Conservation (phyloP, 1,140 invertebrate species). For the Holotrichia oblita region DNA sequence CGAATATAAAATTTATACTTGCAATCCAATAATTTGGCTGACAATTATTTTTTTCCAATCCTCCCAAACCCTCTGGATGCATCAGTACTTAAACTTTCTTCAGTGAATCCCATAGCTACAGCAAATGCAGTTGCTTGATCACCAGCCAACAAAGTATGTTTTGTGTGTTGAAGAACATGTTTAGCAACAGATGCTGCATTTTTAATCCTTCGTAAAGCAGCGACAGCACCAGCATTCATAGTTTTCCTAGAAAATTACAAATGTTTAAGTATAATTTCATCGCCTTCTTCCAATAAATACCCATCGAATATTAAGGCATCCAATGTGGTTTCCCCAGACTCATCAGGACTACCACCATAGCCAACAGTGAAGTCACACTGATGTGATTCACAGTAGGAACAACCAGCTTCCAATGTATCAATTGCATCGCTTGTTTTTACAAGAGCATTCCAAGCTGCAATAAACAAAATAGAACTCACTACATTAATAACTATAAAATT, state of each 20-base stretch:
- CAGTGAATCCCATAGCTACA: slow-evolving; percentile 85
- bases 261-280: slow-evolving; percentile 15
- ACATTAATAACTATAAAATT: slow-evolving; percentile 58
- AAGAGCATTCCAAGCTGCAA: slow-evolving; percentile 79
- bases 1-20: slow-evolving; percentile 51
- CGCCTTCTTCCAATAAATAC: slow-evolving; percentile 60
- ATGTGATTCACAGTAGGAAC: slow-evolving; percentile 81
- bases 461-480: slow-evolving; percentile 47
- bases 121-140: slow-evolving; percentile 92
- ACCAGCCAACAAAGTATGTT: slow-evolving; percentile 92
- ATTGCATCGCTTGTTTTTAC: slow-evolving; percentile 68
- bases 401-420: slow-evolving; percentile 89
- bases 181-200: slow-evolving; percentile 90
- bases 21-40: slow-evolving; percentile 98
- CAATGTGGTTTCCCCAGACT: slow-evolving; percentile 95
- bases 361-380: slow-evolving; percentile 95
- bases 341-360: slow-evolving; percentile 95
- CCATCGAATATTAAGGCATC: slow-evolving; percentile 99
- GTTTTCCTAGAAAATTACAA: slow-evolving; percentile 68
- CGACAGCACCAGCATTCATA: slow-evolving; percentile 94
- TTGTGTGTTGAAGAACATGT: slow-evolving; percentile 89
- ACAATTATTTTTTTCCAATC: slow-evolving; percentile 86
- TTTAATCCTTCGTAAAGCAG: slow-evolving; percentile 84
- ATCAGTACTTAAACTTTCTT: slow-evolving; percentile 80
- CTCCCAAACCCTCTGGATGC: slow-evolving; percentile 76